Evolutionary conservation across 2,797 vertebrate species (phyloP).

Genomic region (Pyrocephalus nanus): DNA sequence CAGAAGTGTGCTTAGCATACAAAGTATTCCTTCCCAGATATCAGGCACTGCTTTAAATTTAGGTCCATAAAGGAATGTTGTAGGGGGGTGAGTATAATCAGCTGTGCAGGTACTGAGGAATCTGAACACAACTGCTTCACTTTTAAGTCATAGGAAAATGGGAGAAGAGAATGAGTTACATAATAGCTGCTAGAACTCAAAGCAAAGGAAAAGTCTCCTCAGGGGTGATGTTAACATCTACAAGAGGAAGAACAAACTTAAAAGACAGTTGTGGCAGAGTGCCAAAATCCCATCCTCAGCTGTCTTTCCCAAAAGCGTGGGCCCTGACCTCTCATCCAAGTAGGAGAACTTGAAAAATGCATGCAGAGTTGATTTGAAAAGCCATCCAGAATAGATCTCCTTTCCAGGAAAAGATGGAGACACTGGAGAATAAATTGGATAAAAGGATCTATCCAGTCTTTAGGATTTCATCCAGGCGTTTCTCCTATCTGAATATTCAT

Average conservation of each 20-base stretch:
- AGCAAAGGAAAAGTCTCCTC: background rate
- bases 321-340: background rate
- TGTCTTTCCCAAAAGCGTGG: background rate
- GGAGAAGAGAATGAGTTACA: background rate
- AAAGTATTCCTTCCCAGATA: background rate
- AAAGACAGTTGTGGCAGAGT: background rate
- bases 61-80: background rate
- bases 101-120: background rate
- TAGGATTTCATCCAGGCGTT: background rate
- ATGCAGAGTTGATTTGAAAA: slow-evolving; percentile 33
- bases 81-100: background rate
- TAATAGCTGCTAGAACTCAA: background rate
- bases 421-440: background rate
- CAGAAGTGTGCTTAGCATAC: background rate
- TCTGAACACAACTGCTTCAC: background rate
- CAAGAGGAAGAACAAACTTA: background rate
- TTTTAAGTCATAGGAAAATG: background rate
- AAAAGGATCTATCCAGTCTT: background rate
- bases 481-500: background rate
- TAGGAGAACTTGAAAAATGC: background rate
- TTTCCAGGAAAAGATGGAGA: background rate
- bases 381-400: background rate
- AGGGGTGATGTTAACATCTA: background rate
- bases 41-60: background rate
- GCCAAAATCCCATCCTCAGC: background rate